Base-by-base conservation (phyloP, 2,888 invertebrate genomes). In the Apocheima hispidaria region DNA sequence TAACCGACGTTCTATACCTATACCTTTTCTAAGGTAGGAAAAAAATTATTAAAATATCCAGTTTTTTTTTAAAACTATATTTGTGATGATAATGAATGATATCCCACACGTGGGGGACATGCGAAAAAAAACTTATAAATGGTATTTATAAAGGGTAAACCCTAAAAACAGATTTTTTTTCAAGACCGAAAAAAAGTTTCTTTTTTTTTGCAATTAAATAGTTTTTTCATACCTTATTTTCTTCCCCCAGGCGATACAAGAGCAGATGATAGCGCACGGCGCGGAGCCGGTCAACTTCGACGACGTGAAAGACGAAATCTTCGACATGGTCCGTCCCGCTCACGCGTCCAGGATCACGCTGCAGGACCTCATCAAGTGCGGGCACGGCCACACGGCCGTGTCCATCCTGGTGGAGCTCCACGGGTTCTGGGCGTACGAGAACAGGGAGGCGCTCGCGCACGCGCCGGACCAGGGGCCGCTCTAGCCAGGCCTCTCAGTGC, bases 361-460 rank as follows among this genome's bases (percentile, higher is more conserved):
- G 2, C 95, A 77, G 72, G 99, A 99, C 92, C 93, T 99, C 54
- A 93, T 98, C 48, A 93, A 77, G 74, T 97, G 98, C 88, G 98
- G 98, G 0, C 98, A 98, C 87, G 99, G 98, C 0, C 98, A 98
- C 77, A 98, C 98, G 0, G 97, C 99, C 62, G 95, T 98, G 36
- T 98, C 97, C 77, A 98, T 99, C 82, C 93, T 99, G 60, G 96
- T 98, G 70, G 99, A 99, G 89, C 95, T 98, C 75, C 98, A 99
- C 86, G 98, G 98, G 50, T 99, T 99, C 93, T 98, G 98, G 98
- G 97, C 97, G 0, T 98, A 99, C 81, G 99, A 99, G 93, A 98
- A 98, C 86, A 93, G 99, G 70, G 99, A 99, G 91, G 94, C 95
- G 0, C 91, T 96, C 71, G 95, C 95, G 0, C 94, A 95, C 1